These are phyloP conservation scores for Drosophila mauritiana DNA, from an alignment of 1,140 invertebrate genomes.

Conservation along the genomic window DNA sequence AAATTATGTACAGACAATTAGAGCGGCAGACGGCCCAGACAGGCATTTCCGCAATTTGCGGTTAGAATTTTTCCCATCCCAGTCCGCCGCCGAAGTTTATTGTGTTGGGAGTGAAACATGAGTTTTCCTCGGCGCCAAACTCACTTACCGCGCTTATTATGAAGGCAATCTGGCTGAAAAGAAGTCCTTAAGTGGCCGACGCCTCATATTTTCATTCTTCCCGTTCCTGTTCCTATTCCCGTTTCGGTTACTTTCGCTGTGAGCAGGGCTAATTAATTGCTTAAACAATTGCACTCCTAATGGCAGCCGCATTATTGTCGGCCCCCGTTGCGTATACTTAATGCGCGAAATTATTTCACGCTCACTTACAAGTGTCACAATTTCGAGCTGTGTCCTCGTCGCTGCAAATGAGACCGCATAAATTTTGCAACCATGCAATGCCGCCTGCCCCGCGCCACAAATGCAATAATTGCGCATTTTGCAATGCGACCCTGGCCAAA, in stretches of 20 bases:
- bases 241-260: conserved; percentile 42
- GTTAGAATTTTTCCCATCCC: conserved; percentile 24
- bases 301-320: conserved; percentile 54
- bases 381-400: conserved; percentile 44
- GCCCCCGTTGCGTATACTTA: conserved; percentile 55
- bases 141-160: conserved; percentile 16
- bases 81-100: conserved; percentile 18
- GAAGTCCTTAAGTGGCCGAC: conserved; percentile 41
- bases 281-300: conserved; percentile 70
- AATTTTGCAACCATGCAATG: conserved; percentile 40
- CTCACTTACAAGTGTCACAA: conserved; percentile 75
- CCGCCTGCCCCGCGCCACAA: conserved; percentile 29
- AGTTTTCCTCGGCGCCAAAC: conserved; percentile 9
- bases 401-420: conserved; percentile 68
- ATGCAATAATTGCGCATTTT: conserved; percentile 62
- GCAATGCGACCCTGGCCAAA: conserved; percentile 42
- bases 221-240: not conserved
- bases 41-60: conserved; percentile 42
- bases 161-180: conserved; percentile 28
- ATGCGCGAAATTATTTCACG: conserved; percentile 67
- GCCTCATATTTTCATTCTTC: conserved; percentile 35
- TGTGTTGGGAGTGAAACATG: conserved; percentile 45
- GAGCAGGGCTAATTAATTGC: conserved; percentile 76
- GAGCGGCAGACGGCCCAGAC: conserved; percentile 53
- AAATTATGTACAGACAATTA: conserved; percentile 75